A percentile compares a stretch with the other conserved stretches of the same genome.
phyloP scores from a whole-genome alignment of 2,888 invertebrate species.

The Boloria euphrosyne region DNA sequence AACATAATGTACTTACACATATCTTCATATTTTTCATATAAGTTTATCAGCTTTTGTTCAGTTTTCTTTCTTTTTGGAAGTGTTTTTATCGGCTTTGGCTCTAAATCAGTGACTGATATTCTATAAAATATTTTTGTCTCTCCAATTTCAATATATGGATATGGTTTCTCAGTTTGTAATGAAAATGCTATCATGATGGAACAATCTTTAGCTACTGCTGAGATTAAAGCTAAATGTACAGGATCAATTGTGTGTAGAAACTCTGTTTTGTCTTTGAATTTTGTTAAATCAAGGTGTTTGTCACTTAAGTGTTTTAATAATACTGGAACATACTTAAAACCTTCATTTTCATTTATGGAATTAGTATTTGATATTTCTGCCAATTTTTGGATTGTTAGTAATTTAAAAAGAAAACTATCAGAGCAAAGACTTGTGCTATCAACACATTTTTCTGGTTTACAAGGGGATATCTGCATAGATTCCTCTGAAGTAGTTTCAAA shows the following conservation, averaged over 20 bases:
- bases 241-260: conserved; percentile 50
- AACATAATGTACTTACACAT: conserved; percentile 52
- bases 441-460: conserved; percentile 45
- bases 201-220: conserved; percentile 87
- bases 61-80: conserved; percentile 60
- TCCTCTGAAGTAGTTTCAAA: conserved; percentile 38
- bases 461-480: conserved; percentile 27
- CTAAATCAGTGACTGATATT: conserved; percentile 85
- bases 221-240: conserved; percentile 71
- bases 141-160: conserved; percentile 54
- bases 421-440: conserved; percentile 42
- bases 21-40: conserved; percentile 50
- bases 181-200: conserved; percentile 85
- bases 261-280: conserved; percentile 43
- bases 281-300: conserved; percentile 49
- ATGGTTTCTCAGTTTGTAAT: conserved; percentile 45
- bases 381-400: conserved; percentile 61
- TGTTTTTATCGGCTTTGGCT: conserved; percentile 82
- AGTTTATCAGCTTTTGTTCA: conserved; percentile 55
- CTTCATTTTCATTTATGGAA: conserved; percentile 35
- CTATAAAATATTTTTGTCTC: conserved; percentile 72
- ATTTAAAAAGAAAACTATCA: conserved; percentile 53
- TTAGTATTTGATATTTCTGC: conserved; percentile 47
- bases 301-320: conserved; percentile 51
- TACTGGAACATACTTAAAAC: conserved; percentile 53